Evolutionary conservation across 1,140 invertebrate species (phyloP).

Genomic region (Eciton burchellii): DNA sequence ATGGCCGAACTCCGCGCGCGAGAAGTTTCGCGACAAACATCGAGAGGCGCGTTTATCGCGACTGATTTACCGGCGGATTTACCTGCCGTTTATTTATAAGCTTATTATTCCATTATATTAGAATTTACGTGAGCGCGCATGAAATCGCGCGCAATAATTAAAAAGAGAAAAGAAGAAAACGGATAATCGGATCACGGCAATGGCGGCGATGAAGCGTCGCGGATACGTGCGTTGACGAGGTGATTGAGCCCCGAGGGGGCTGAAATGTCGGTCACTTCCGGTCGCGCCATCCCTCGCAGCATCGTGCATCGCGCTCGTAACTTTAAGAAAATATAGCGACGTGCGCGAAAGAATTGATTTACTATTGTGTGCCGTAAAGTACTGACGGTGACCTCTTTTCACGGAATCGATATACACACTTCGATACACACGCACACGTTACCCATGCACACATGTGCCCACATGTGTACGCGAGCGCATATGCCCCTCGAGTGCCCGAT

Average conservation of each 20-base stretch:
- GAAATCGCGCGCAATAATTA: too few species aligned
- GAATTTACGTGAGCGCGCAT: too few species aligned
- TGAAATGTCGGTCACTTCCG: neutral
- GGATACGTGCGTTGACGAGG: too few species aligned
- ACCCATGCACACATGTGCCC: slow-evolving; percentile 16
- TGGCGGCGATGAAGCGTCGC: neutral
- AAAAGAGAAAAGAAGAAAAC: too few species aligned
- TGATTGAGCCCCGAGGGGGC: neutral
- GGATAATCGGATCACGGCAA: too few species aligned
- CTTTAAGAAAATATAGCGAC: slow-evolving; percentile 56
- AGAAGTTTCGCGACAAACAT: slow-evolving; percentile 34
- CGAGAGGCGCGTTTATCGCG: slow-evolving; percentile 10
- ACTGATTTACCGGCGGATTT: slow-evolving; percentile 1
- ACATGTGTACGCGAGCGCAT: neutral
- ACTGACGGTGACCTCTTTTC: slow-evolving; percentile 48
- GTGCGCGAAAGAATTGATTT: slow-evolving; percentile 54
- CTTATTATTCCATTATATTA: too few species aligned
- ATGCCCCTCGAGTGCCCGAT: slow-evolving; percentile 1
- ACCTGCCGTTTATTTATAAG: too few species aligned
- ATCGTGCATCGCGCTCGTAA: slow-evolving; percentile 26
- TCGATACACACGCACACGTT: slow-evolving; percentile 52
- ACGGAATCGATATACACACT: slow-evolving; percentile 69
- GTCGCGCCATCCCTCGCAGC: neutral
- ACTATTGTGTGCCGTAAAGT: slow-evolving; percentile 50
- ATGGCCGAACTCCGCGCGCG: slow-evolving; percentile 26